phyloP scores from a whole-genome alignment of 2,888 invertebrate species.

The Scaptomyza polygonia region DNA sequence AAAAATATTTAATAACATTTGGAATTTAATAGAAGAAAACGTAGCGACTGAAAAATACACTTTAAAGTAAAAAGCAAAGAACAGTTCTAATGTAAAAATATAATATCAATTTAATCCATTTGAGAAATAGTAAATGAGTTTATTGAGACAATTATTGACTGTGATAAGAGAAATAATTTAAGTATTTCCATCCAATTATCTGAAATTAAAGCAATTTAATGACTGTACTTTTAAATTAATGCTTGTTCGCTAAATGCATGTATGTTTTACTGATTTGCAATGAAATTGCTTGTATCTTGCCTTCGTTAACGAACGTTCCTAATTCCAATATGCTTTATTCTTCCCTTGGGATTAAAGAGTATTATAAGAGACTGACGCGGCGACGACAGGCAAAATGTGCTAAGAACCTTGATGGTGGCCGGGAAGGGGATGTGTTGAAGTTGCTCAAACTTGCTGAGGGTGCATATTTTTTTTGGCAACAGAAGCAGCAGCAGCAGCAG shows the following conservation, averaged over 20 bases:
- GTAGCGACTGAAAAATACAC: not conserved
- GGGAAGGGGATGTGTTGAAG: not conserved
- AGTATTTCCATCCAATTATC: no score
- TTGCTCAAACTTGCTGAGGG: constrained; percentile 1
- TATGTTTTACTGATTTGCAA: constrained; percentile 3
- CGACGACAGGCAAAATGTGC: constrained; percentile 35
- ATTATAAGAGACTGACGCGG: constrained; percentile 39
- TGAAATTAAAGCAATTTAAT: not conserved
- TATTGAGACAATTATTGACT: not conserved
- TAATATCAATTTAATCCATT: no score
- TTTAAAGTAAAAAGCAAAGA: not conserved
- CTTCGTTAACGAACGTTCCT: not conserved
- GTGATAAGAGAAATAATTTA: no score
- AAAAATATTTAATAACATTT: constrained; percentile 19
- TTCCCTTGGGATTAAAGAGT: not conserved
- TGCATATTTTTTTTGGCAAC: constrained; percentile 36
- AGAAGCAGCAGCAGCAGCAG: constrained; percentile 6
- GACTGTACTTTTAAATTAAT: constrained; percentile 1
- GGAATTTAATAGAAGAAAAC: not conserved
- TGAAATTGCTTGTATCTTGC: not conserved
- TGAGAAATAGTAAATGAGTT: no score
- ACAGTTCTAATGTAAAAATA: no score
- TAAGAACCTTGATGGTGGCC: not conserved
- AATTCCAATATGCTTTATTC: constrained; percentile 12
- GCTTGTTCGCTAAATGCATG: not conserved